Evolutionary conservation across 2,113 vertebrate genomes (phyloP).

Genomic region (Dolichotis patagonum): DNA sequence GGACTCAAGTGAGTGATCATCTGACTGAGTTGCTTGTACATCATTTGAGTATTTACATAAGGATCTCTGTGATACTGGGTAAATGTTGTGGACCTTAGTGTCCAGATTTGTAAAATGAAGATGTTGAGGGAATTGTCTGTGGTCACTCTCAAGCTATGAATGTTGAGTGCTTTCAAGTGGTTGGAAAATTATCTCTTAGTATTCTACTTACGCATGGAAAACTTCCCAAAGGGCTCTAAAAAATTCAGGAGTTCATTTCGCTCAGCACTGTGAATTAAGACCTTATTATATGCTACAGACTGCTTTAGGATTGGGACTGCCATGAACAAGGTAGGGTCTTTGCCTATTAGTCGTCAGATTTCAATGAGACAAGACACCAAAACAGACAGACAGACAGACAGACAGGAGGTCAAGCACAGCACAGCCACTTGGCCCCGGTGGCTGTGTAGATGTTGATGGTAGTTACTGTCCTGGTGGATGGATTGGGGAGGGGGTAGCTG

Average conservation of each 20-base stretch:
- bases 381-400: neutral
- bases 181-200: neutral
- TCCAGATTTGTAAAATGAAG: neutral
- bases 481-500: neutral
- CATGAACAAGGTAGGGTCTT: neutral
- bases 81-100: neutral
- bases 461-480: neutral
- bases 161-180: neutral
- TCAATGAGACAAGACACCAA: neutral
- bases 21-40: neutral
- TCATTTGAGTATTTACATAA: neutral
- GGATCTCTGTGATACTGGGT: neutral
- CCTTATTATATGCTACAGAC: neutral
- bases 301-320: neutral
- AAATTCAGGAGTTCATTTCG: neutral
- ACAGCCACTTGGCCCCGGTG: neutral
- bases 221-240: neutral
- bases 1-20: neutral
- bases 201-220: slow-evolving; percentile 7
- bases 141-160: neutral
- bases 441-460: neutral
- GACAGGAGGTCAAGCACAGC: neutral
- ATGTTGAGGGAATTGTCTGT: neutral
- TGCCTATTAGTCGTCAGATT: neutral
- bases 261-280: neutral